A percentile compares a stretch with the other conserved stretches of the same genome.
Conservation (phyloP, 2,797 vertebrate genomes). For the Telmatherina bonti region DNA sequence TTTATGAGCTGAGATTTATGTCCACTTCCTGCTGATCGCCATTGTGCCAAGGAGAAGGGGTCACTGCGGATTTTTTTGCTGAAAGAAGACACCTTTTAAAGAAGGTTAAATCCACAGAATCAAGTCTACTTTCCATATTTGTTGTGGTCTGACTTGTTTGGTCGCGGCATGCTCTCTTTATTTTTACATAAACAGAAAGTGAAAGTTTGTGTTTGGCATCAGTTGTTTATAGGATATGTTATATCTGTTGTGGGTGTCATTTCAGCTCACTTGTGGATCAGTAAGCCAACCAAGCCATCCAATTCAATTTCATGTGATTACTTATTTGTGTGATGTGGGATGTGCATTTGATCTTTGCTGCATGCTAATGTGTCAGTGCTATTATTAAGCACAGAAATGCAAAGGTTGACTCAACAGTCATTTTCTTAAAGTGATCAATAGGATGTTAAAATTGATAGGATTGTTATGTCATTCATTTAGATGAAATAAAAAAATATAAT, state of each 20-base stretch:
- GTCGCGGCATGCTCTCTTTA: constrained; percentile 33
- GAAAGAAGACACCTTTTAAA: constrained; percentile 41
- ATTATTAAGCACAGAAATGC: constrained; percentile 48
- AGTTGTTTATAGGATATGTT: constrained; percentile 23
- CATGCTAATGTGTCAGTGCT: constrained; percentile 42
- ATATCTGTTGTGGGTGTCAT: constrained; percentile 31
- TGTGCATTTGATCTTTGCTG: constrained; percentile 45
- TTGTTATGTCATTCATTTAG: constrained; percentile 6
- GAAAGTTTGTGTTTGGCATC: constrained; percentile 40
- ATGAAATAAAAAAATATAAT: constrained; percentile 8
- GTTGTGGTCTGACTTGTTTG: constrained; percentile 27
- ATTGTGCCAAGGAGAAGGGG: constrained; percentile 51
- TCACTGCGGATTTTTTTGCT: constrained; percentile 55
- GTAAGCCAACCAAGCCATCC: constrained; percentile 37
- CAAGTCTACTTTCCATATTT: constrained; percentile 27
- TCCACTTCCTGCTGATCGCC: constrained; percentile 1
- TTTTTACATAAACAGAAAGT: constrained; percentile 52
- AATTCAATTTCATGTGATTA: constrained; percentile 47
- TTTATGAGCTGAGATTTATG: constrained; percentile 47
- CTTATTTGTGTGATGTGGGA: constrained; percentile 22
- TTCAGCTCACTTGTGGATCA: constrained; percentile 26
- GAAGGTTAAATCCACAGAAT: constrained; percentile 16
- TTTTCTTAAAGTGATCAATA: background rate
- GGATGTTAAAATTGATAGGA: background rate
- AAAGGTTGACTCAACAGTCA: constrained; percentile 8